Base-by-base conservation (phyloP, 2,888 invertebrate species). In the Drosophila meridiana region DNA sequence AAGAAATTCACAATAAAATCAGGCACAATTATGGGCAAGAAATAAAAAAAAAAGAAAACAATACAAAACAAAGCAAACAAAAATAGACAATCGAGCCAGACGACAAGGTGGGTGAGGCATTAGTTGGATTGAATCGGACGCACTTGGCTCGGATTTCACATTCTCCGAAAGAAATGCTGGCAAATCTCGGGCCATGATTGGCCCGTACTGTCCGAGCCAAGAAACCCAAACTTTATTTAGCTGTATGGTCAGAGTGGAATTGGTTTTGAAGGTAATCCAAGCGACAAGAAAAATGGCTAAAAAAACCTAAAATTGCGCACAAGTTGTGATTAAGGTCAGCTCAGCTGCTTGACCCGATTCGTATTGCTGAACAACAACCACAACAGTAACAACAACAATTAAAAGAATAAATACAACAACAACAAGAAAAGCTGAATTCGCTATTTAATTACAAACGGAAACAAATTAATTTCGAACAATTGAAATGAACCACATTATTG, bases 281-380 rank as follows among this genome's bases (percentile, higher is more conserved):
- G 53, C 40, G 67, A 76, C 53, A 56, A 40, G 38, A 60, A 67
- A 50, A 60, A 50, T 47, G 32, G 9, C 70, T 57, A 59, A 58
- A 38, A 63, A 59, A 68, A 69, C 69, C 58, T 57, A 45, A 86
- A 87, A 88, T 78, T 80, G 74, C 78, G 82, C 80, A 82, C 85
- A 89, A 87, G 71, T 82, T 82, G 87, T 71, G 77, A 89, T 89
- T 90, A 90, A 76, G 90, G 83, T 85, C 90, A 88, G 59, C 55
- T 69, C 34, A 67, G 58, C 72, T 61, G 77, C 78, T 83, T 87
- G 79, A 85, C 88, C 90, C 67, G 77, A 75, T 82, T 87, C 42
- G 45, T 58, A 43, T 52, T 48, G 60, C 45, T 55, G 48, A 40
- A 43, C 53, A 50, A 34, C 45, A 42, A 28, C 53, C 45, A 32